phyloP scores from a whole-genome alignment of 2,888 invertebrate species.

The Neocrepidodera transversa region DNA sequence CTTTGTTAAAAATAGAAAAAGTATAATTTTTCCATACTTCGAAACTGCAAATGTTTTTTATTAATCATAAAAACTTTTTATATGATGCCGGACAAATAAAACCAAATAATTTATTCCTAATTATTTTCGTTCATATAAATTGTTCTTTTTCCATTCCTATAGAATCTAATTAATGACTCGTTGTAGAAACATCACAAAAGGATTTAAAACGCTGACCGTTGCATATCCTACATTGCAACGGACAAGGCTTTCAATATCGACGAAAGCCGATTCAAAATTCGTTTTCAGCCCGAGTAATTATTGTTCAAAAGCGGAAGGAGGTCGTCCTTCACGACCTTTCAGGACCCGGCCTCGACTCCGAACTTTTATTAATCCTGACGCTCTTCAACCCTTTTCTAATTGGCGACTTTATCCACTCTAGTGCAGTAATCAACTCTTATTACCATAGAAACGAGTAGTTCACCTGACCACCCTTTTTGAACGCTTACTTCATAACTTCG shows the following conservation, averaged over 20 bases:
- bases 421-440: constrained; percentile 33
- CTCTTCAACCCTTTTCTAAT: constrained; percentile 32
- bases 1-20: too few relatives aligned
- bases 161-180: too few relatives aligned
- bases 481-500: constrained; percentile 8
- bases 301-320: constrained; percentile 29
- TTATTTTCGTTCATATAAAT: too few relatives aligned
- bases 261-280: constrained; percentile 27
- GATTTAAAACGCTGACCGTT: constrained; percentile 10
- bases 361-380: constrained; percentile 32
- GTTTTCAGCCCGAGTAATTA: constrained; percentile 27
- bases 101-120: too few relatives aligned
- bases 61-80: too few relatives aligned
- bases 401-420: constrained; percentile 34
- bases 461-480: constrained; percentile 32
- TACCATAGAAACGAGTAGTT: constrained; percentile 39
- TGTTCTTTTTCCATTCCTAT: too few relatives aligned
- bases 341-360: constrained; percentile 14
- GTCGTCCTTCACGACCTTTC: constrained; percentile 16
- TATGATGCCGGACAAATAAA: too few relatives aligned
- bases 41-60: too few relatives aligned
- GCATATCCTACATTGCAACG: constrained; percentile 18
- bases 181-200: too few relatives aligned
- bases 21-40: too few relatives aligned
- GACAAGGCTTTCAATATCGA: constrained; percentile 18